These are phyloP conservation scores for Macrophya annulata DNA, from an alignment of 2,888 invertebrate genomes.

Conservation along the genomic window DNA sequence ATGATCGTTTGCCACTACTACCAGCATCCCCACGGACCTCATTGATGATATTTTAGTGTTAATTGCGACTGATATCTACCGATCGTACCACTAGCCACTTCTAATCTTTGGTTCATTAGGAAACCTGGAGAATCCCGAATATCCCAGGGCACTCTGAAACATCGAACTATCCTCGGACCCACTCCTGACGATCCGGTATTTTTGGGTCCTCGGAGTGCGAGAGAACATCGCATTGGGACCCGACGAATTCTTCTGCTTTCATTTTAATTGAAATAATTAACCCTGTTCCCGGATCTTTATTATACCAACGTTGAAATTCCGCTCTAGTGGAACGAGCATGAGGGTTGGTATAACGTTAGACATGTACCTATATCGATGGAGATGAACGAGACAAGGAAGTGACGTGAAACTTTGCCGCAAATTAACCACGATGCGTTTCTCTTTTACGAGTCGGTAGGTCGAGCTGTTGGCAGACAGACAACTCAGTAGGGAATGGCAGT, in stretches of 20 bases:
- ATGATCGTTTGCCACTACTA: constrained; percentile 61
- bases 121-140: constrained; percentile 60
- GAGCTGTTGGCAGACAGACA: constrained; percentile 33
- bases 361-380: constrained; percentile 7
- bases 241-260: constrained; percentile 42
- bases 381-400: constrained; percentile 48
- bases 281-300: constrained; percentile 36
- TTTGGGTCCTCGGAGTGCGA: constrained; percentile 29
- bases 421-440: constrained; percentile 46
- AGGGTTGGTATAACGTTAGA: background rate
- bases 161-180: constrained; percentile 70
- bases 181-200: constrained; percentile 36
- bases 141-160: constrained; percentile 56
- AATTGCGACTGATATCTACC: constrained; percentile 75
- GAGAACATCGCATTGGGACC: constrained; percentile 38
- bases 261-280: constrained; percentile 54
- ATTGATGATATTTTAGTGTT: constrained; percentile 77
- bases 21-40: constrained; percentile 61
- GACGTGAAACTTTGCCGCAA: constrained; percentile 36
- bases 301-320: constrained; percentile 24
- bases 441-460: constrained; percentile 17
- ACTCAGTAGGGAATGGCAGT: constrained; percentile 60
- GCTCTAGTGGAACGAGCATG: background rate
- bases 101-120: constrained; percentile 77
- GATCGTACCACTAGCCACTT: constrained; percentile 69